These are phyloP conservation scores for Coenonympha glycerion DNA, from an alignment of 2,888 invertebrate genomes.

Conservation along the genomic window DNA sequence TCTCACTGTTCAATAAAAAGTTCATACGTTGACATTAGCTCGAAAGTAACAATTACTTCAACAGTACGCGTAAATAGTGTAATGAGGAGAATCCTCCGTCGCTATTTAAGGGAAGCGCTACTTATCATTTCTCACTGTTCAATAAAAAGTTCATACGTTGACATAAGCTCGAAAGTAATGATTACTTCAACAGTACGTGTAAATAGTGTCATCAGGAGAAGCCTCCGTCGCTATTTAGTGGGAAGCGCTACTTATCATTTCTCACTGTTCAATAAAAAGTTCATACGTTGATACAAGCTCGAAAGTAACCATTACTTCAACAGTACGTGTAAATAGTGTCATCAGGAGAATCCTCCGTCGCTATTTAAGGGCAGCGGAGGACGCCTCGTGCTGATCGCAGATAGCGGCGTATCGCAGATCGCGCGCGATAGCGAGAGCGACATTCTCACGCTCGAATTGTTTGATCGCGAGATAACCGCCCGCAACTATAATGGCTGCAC, in stretches of 20 bases:
- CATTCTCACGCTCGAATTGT: conserved; percentile 34
- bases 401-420: conserved; percentile 37
- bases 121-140: too few relatives aligned
- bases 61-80: conserved; percentile 13
- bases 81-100: conserved; percentile 19
- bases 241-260: too few relatives aligned
- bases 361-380: conserved; percentile 26
- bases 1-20: too few relatives aligned
- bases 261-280: too few relatives aligned
- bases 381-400: conserved; percentile 33
- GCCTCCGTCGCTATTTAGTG: conserved; percentile 21
- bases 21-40: too few relatives aligned
- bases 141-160: too few relatives aligned
- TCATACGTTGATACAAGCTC: too few relatives aligned
- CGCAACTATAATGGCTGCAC: conserved; percentile 7
- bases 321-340: conserved; percentile 14
- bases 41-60: too few relatives aligned
- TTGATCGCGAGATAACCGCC: conserved; percentile 26
- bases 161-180: too few relatives aligned
- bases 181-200: too few relatives aligned
- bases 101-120: conserved; percentile 25
- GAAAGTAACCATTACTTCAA: too few relatives aligned
- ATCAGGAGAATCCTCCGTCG: conserved; percentile 19
- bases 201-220: conserved; percentile 19
- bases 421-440: conserved; percentile 46